Conservation (phyloP, 2,113 vertebrate species). For the Oryzias melastigma region DNA sequence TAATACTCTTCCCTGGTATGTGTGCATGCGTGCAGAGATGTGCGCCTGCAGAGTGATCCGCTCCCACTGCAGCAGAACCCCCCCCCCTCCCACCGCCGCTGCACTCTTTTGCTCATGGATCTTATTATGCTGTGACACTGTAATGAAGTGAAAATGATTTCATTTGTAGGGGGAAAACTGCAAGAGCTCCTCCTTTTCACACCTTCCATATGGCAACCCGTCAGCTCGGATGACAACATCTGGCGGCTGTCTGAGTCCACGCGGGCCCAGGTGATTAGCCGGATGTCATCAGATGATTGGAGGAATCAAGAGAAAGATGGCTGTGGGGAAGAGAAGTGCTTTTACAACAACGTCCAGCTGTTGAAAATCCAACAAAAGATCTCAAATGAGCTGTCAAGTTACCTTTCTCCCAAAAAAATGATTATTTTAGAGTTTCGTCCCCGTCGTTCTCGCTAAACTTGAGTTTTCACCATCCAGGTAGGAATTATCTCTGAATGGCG, state of each 20-base stretch:
- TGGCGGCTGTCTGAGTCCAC: constrained; percentile 25
- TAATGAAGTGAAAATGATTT: constrained; percentile 65
- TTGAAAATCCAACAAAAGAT: too few species aligned
- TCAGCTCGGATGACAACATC: constrained; percentile 60
- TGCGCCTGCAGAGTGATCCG: constrained; percentile 2
- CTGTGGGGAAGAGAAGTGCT: background rate
- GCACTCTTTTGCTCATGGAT: constrained; percentile 23
- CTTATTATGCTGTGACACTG: constrained; percentile 48
- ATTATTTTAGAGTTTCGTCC: too few species aligned
- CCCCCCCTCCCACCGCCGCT: background rate
- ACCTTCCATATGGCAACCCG: constrained; percentile 48
- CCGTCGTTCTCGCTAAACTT: too few species aligned
- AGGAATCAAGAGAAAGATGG: background rate
- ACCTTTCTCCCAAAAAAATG: too few species aligned
- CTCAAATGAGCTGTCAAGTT: too few species aligned
- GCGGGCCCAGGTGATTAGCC: constrained; percentile 5
- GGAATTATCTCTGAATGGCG: background rate
- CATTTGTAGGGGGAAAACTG: constrained; percentile 28
- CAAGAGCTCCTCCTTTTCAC: background rate
- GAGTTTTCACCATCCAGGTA: background rate
- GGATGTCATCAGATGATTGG: background rate
- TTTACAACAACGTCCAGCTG: background rate
- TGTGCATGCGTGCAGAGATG: constrained; percentile 16
- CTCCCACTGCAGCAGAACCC: constrained; percentile 8
- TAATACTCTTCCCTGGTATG: constrained; percentile 44